Evolutionary conservation across 2,113 vertebrate species (phyloP).

Genomic region (Callipepla squamata): DNA sequence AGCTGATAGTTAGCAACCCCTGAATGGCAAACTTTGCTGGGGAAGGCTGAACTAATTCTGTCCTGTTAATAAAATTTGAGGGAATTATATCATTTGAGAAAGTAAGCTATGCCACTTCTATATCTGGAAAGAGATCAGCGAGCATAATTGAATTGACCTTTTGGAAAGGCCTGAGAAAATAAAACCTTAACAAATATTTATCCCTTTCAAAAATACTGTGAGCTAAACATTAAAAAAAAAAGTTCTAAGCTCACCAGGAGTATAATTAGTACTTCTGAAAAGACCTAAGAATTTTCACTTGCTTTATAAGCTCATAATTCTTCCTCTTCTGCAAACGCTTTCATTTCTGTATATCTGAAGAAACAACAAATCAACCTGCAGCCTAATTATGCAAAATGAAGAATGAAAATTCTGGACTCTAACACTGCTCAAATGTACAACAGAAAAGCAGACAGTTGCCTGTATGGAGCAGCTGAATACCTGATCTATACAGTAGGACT

Average conservation of each 20-base stretch:
- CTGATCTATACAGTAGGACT: background rate
- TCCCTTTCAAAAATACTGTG: constrained; percentile 30
- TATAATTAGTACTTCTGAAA: background rate
- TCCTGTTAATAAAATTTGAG: background rate
- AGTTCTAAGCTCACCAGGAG: background rate
- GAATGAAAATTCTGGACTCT: background rate
- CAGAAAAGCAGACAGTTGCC: background rate
- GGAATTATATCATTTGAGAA: background rate
- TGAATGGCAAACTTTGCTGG: background rate
- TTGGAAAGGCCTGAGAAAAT: constrained; percentile 29
- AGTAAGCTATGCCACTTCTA: background rate
- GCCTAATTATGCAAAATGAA: background rate
- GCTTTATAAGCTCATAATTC: background rate
- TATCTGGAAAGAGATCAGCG: constrained; percentile 22
- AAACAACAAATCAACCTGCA: background rate
- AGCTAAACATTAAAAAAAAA: constrained; percentile 22
- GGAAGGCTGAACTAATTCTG: constrained; percentile 39
- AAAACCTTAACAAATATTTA: background rate
- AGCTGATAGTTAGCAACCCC: background rate
- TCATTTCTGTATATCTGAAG: background rate
- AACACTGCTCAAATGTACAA: background rate
- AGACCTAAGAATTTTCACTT: background rate
- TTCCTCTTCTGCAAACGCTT: background rate
- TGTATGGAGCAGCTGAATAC: background rate
- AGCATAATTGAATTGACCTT: constrained; percentile 58